Evolutionary conservation across 1,140 invertebrate genomes (phyloP), one percentile per base, ranked within the genome.

Genomic region (Sitobion miscanthi): DNA sequence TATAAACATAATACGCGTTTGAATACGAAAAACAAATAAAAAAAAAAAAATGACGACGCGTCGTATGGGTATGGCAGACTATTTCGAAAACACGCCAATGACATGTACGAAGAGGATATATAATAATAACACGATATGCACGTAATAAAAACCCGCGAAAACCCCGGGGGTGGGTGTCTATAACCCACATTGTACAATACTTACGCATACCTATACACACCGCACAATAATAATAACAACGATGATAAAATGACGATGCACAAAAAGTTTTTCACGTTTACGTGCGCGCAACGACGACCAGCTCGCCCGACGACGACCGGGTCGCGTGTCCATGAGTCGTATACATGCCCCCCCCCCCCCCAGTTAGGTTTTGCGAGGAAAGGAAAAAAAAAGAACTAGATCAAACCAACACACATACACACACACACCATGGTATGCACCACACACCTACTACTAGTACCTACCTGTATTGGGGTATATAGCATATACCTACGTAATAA

Each of bases 241-340:
- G 87, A 86, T 42, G 45, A 47, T 42, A 42, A 25, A 77, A 77
- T 77, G 45, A 47, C 85, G 45, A 49, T 87, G 86, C 45, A 54
- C 87, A 88, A 88, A 88, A 88, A 88, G 87, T 88, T 88, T 52
- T 88, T 88, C 45, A 35, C 87, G 47, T 54, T 88, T 88, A 52
- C 30, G 30, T 88, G 47, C 20, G 45, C 49, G 30, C 8, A n/a
- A 49, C 42, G 38, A 45, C 85, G 45, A 86, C 42, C 45, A 14
- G 45, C 45, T 49, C 45, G 35, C 20, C 38, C 85, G 85, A 87
- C 85, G 45, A 87, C 85, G 62, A 87, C 85, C 14, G 87, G 87
- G 35, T 88, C 49, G 87, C 87, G 87, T 88, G 87, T 88, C 87
- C 47, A 14, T 2, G 30, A 88, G 87, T 52, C 87, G 49, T 88